phyloP scores from a whole-genome alignment of 2,113 vertebrate species.

The Himantopus leucocephalus region DNA sequence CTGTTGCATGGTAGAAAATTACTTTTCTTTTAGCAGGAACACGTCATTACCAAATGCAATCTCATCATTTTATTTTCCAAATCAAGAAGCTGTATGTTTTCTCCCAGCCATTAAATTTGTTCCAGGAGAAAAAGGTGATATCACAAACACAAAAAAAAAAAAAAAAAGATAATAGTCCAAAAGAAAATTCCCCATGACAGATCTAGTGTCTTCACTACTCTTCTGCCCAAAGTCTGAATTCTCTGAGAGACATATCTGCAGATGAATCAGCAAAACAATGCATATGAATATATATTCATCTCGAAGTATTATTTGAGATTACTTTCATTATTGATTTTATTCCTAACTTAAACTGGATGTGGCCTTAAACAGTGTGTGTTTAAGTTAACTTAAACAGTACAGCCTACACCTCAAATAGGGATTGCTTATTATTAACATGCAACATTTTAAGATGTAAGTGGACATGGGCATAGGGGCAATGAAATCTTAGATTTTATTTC shows the following conservation, averaged over 20 bases:
- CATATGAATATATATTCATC: neutral
- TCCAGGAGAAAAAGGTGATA: slow-evolving; percentile 1
- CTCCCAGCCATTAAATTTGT: neutral
- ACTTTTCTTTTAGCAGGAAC: neutral
- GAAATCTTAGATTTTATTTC: neutral
- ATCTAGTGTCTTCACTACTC: neutral
- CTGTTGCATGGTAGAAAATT: neutral
- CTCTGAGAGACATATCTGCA: neutral
- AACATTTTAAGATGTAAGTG: neutral
- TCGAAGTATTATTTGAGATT: neutral
- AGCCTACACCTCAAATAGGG: neutral
- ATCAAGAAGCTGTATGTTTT: neutral
- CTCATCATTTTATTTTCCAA: neutral
- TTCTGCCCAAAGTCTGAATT: neutral
- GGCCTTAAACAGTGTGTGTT: neutral
- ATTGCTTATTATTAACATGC: neutral
- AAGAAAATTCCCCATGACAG: neutral
- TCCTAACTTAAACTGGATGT: neutral
- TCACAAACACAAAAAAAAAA: neutral
- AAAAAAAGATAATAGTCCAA: neutral
- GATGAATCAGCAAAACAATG: neutral
- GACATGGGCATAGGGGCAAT: neutral
- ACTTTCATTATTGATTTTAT: neutral
- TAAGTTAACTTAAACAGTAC: neutral
- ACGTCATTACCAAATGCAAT: neutral